Evolutionary conservation across 2,797 vertebrate species (phyloP).

Genomic region (Lagodon rhomboides): DNA sequence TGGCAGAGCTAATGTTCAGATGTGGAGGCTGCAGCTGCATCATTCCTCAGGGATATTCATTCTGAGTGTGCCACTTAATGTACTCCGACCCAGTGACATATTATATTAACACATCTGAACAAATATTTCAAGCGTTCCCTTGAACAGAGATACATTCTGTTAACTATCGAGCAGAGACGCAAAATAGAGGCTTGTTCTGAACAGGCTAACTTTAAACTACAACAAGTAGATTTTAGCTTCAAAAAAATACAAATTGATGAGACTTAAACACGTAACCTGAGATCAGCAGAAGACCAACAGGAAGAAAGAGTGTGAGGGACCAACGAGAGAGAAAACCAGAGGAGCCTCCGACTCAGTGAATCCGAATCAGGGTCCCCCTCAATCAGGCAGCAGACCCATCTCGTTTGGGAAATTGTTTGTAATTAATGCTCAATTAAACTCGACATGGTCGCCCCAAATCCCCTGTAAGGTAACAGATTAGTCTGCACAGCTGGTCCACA

Average conservation of each 20-base stretch:
- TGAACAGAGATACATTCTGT: too few species aligned
- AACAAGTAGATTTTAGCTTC: not conserved
- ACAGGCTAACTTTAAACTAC: too few species aligned
- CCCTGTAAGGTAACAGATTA: conserved; percentile 80
- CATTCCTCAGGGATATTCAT: too few species aligned
- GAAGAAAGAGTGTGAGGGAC: conserved; percentile 36
- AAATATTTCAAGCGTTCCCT: too few species aligned
- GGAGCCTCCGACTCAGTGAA: conserved; percentile 19
- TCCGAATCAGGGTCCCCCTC: conserved; percentile 49
- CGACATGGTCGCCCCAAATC: conserved; percentile 79
- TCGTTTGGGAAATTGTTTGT: conserved; percentile 76
- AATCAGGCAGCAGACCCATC: conserved; percentile 64
- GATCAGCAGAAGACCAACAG: conserved; percentile 33
- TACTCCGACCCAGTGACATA: too few species aligned
- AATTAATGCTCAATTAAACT: conserved; percentile 85
- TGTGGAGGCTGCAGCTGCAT: too few species aligned
- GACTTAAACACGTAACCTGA: conserved; percentile 19
- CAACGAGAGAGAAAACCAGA: conserved; percentile 18
- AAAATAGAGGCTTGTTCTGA: too few species aligned
- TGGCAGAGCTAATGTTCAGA: too few species aligned
- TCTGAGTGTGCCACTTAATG: too few species aligned
- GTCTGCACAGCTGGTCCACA: conserved; percentile 82
- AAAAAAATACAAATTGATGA: conserved; percentile 2
- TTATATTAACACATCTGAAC: too few species aligned
- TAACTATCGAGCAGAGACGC: too few species aligned